phyloP scores from a whole-genome alignment of 2,113 vertebrate species.

The Rafetus swinhoei region DNA sequence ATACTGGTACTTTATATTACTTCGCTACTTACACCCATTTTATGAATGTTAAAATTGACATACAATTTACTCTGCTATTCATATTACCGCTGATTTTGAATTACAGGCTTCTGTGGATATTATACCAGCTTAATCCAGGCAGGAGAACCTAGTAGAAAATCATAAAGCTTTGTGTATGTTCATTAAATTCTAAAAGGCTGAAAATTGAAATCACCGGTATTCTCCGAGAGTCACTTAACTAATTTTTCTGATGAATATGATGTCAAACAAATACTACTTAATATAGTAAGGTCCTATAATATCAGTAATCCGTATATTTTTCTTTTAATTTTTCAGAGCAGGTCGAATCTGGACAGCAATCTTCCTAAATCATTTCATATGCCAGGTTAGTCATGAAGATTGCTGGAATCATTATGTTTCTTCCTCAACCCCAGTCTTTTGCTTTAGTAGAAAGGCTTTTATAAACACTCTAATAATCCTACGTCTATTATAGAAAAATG shows the following conservation, averaged over 20 bases:
- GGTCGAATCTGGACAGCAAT: background rate
- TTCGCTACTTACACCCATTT: background rate
- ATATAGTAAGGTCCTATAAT: background rate
- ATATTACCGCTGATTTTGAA: too few species aligned
- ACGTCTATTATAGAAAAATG: background rate
- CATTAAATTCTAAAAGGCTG: constrained; percentile 23
- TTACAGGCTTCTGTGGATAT: too few species aligned
- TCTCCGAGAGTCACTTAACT: constrained; percentile 41
- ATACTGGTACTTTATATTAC: background rate
- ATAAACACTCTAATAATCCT: background rate
- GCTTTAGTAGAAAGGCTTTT: background rate
- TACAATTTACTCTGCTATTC: background rate
- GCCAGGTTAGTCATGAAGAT: background rate
- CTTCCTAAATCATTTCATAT: background rate
- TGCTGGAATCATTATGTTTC: background rate
- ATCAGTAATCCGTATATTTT: rapidly evolving
- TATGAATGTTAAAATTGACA: background rate
- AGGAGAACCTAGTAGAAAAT: background rate
- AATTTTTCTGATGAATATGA: constrained; percentile 34
- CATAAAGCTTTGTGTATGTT: background rate
- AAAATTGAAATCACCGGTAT: constrained; percentile 16
- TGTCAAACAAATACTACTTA: constrained; percentile 12
- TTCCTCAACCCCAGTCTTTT: background rate
- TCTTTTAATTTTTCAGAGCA: background rate
- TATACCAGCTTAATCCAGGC: background rate